Evolutionary conservation across 2,888 invertebrate genomes (phyloP).

Genomic region (Didymodactylos carnosus): DNA sequence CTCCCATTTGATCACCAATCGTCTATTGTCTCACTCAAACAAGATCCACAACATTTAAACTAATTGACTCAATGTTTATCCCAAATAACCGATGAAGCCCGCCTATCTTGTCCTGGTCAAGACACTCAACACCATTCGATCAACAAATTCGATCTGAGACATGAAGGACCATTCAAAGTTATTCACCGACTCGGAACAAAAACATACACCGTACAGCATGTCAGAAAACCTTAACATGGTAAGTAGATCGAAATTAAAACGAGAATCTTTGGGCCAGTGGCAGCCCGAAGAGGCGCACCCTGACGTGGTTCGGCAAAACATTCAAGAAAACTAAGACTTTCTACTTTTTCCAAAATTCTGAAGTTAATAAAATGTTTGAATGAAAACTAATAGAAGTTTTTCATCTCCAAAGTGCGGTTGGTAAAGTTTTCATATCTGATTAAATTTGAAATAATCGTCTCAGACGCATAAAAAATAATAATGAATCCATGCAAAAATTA

Average conservation of each 20-base stretch:
- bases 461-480: not conserved
- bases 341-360: too few relatives aligned
- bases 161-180: not conserved
- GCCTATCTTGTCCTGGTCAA: not conserved
- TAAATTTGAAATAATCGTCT: too few relatives aligned
- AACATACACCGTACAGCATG: not conserved
- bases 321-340: not conserved
- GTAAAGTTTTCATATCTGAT: too few relatives aligned
- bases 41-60: not conserved
- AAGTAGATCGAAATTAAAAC: too few relatives aligned
- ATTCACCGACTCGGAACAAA: not conserved
- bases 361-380: not conserved
- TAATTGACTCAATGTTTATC: not conserved
- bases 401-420: not conserved
- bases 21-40: not conserved
- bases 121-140: not conserved
- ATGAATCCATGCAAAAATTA: too few relatives aligned
- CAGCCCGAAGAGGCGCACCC: not conserved
- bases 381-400: not conserved
- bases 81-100: not conserved
- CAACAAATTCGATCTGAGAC: not conserved
- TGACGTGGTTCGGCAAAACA: not conserved
- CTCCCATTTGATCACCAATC: not conserved
- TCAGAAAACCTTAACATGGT: too few relatives aligned
- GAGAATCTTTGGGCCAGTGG: not conserved